phyloP scores from a whole-genome alignment of 2,113 vertebrate genomes.

The Aldabrachelys gigantea region DNA sequence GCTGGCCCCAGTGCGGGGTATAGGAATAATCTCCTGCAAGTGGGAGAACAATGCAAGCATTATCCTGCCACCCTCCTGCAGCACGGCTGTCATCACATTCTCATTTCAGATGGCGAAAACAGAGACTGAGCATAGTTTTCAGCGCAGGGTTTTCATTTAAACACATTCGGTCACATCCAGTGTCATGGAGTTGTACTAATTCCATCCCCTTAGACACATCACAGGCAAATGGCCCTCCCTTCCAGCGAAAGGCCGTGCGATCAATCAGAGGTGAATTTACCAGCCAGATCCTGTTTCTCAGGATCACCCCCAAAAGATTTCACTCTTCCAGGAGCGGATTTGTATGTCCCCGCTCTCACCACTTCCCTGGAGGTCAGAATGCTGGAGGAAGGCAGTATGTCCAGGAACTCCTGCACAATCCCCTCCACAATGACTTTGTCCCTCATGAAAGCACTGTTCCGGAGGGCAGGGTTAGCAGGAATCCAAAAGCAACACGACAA shows the following conservation, averaged over 20 bases:
- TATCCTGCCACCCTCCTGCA: background rate
- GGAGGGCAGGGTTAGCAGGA: background rate
- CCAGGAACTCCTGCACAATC: background rate
- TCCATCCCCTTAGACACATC: background rate
- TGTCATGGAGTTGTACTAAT: background rate
- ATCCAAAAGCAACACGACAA: background rate
- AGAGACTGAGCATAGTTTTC: background rate
- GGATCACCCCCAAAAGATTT: background rate
- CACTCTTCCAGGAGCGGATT: no score
- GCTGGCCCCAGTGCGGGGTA: no score
- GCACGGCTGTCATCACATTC: background rate
- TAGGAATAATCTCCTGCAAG: background rate
- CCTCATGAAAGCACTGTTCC: background rate
- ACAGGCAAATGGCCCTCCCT: background rate
- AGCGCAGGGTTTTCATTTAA: background rate
- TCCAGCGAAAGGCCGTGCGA: background rate
- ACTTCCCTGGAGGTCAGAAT: no score
- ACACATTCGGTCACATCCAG: background rate
- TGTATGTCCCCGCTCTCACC: no score
- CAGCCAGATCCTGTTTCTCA: background rate
- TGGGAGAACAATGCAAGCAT: background rate
- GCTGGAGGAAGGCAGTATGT: no score
- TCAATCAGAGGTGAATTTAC: background rate
- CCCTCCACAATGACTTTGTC: background rate
- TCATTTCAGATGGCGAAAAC: background rate